phyloP scores from a whole-genome alignment of 2,888 invertebrate genomes.

The Zaprionus obscuricornis region DNA sequence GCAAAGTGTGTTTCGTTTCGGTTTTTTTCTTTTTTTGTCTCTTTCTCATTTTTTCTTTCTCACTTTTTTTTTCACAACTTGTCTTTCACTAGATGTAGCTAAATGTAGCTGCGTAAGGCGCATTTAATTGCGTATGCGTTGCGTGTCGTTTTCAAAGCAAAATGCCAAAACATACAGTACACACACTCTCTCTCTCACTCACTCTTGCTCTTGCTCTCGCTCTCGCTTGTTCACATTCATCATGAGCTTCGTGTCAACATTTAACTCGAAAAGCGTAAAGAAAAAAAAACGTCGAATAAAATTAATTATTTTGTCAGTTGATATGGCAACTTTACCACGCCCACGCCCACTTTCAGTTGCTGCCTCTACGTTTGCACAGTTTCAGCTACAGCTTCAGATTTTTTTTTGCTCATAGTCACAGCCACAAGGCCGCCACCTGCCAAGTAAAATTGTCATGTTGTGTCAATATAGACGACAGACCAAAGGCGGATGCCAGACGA shows the following conservation, averaged over 20 bases:
- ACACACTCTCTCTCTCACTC: slow-evolving; percentile 15
- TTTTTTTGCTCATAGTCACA: slow-evolving; percentile 48
- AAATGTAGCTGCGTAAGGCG: slow-evolving; percentile 67
- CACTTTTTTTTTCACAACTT: slow-evolving; percentile 44
- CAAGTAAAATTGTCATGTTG: slow-evolving; percentile 73
- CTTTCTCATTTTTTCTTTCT: slow-evolving; percentile 23
- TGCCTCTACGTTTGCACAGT: slow-evolving; percentile 35
- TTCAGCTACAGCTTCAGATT: slow-evolving; percentile 2
- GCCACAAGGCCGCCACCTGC: slow-evolving; percentile 67
- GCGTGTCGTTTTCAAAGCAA: slow-evolving; percentile 57
- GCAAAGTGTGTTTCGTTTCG: slow-evolving; percentile 42
- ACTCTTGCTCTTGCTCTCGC: no score
- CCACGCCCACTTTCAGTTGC: no score
- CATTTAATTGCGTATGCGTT: slow-evolving; percentile 79
- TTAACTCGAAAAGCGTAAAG: slow-evolving; percentile 46
- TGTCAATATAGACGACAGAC: slow-evolving; percentile 79
- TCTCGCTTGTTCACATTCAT: not conserved
- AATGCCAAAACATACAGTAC: slow-evolving; percentile 52
- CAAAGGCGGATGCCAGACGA: slow-evolving; percentile 21
- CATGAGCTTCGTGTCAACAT: slow-evolving; percentile 64
- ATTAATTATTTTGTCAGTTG: slow-evolving; percentile 83
- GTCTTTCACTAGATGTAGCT: no score
- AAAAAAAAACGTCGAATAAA: slow-evolving; percentile 78
- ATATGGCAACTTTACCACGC: slow-evolving; percentile 68
- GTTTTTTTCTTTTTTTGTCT: slow-evolving; percentile 1